Base-by-base conservation (phyloP, 1,140 invertebrate species). In the Steinernema feltiae region DNA sequence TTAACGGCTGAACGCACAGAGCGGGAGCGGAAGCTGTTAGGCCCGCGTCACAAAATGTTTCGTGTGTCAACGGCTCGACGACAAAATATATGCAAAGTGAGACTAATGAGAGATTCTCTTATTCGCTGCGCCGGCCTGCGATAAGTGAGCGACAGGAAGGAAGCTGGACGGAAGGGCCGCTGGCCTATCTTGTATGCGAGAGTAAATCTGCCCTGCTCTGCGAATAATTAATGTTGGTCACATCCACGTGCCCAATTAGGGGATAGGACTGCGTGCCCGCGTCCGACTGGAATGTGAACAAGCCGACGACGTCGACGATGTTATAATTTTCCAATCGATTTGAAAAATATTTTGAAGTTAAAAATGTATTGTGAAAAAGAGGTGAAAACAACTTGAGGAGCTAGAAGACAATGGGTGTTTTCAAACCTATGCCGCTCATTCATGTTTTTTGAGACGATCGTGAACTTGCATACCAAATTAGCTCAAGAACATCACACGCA, bases 71-170 rank as follows among this genome's bases (percentile, higher is more conserved):
- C 53, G 24, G 53, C 24, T 27, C 53, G 3, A 3, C 24, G 12
- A 27, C 53, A 63, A n/a, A 63, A 63, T 41, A 41, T 41, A 41
- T 63, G 53, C 53, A 63, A 63, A 63, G 24, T 63, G 53, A 63
- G 53, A 63, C 53, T 63, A 63, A 63, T 63, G 53, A 63, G 53
- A 63, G 53, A 27, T 63, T 63, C 53, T 27, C 15, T 63, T 3
- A 63, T 46, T 7, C 41, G 41, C 7, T n/a, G n/a, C 7, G 53
- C 3, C 53, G 53, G 24, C 53, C 7, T 63, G 53, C 53, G 12
- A 63, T 27, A 21, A 63, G 53, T 27, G 53, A 63, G 3, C 24
- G 24, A 27, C 53, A 27, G 3, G 12, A 21, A 15, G 53, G 24
- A 63, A 7, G 53, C 53, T 7, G 12, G 3, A 41, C 35, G 24